Percentiles rank a stretch among this genome's conserved stretches.
Conservation (phyloP, 2,888 invertebrate genomes). For the Colostygia pectinataria region DNA sequence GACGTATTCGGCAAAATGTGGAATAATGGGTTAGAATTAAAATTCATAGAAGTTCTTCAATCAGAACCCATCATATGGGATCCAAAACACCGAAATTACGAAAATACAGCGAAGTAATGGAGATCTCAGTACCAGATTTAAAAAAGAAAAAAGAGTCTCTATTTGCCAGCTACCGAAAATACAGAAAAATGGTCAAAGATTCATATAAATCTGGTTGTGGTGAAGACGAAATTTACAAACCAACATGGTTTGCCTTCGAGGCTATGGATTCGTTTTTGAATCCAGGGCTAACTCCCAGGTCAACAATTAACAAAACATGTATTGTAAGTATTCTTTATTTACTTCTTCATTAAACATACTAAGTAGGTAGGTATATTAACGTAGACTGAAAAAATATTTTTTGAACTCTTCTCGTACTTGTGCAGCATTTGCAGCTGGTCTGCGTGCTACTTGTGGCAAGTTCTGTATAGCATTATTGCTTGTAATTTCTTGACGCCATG, state of each 20-base stretch:
- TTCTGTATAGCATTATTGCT: neutral
- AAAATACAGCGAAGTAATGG: neutral
- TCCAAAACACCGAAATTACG: no score
- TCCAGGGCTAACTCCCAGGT: no score
- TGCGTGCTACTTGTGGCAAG: neutral
- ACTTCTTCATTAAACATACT: no score
- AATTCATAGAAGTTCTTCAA: neutral
- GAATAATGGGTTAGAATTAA: neutral
- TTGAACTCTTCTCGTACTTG: slow-evolving; percentile 1
- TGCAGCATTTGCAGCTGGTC: neutral
- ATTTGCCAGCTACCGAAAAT: slow-evolving; percentile 12
- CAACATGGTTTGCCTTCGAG: slow-evolving; percentile 32
- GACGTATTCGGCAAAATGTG: no score
- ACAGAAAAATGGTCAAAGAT: slow-evolving; percentile 10
- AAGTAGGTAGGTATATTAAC: no score
- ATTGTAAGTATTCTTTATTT: no score
- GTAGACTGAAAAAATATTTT: no score
- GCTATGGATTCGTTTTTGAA: slow-evolving; percentile 22
- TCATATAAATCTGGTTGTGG: slow-evolving; percentile 19
- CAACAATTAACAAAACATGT: slow-evolving; percentile 14
- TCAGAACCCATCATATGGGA: no score
- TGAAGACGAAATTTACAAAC: slow-evolving; percentile 26
- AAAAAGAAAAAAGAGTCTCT: slow-evolving; percentile 12
- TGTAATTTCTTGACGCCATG: slow-evolving; percentile 4
- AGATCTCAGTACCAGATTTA: slow-evolving; percentile 6